Evolutionary conservation across 2,888 invertebrate genomes (phyloP).

Genomic region (Drosophila putrida): DNA sequence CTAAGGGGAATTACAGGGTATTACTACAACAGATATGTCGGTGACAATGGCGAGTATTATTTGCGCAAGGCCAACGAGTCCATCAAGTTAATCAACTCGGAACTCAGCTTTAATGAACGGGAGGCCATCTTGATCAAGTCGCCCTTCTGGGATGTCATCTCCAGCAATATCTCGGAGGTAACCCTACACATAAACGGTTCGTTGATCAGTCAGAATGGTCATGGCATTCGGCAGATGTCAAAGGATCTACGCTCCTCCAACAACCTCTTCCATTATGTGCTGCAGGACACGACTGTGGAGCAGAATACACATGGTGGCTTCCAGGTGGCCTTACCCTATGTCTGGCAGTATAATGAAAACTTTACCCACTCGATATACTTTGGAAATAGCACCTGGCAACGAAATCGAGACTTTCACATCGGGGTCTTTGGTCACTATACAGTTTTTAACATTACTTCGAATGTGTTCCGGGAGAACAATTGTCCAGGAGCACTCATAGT

Average conservation of each 20-base stretch:
- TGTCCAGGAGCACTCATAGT: conserved; percentile 93
- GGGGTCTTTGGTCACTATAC: conserved; percentile 97
- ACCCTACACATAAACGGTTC: conserved; percentile 95
- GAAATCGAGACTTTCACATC: conserved; percentile 94
- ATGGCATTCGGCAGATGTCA: conserved; percentile 95
- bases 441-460: conserved; percentile 93
- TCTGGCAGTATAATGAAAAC: conserved; percentile 97
- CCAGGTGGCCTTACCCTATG: conserved; percentile 94
- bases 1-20: conserved; percentile 92
- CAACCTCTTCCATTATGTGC: conserved; percentile 97
- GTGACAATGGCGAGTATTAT: conserved; percentile 94
- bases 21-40: conserved; percentile 95
- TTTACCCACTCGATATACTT: conserved; percentile 96
- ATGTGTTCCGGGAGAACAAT: conserved; percentile 93
- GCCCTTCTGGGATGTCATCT: conserved; percentile 94
- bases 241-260: conserved; percentile 97
- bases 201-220: conserved; percentile 94
- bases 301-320: conserved; percentile 95
- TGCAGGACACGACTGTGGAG: conserved; percentile 94
- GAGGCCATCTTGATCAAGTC: conserved; percentile 94
- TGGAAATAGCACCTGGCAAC: conserved; percentile 94
- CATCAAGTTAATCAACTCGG: conserved; percentile 91
- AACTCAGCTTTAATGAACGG: conserved; percentile 91
- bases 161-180: conserved; percentile 95
- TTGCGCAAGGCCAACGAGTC: conserved; percentile 95